Conservation (phyloP, 2,113 vertebrate species). For the Cottus gobio region DNA sequence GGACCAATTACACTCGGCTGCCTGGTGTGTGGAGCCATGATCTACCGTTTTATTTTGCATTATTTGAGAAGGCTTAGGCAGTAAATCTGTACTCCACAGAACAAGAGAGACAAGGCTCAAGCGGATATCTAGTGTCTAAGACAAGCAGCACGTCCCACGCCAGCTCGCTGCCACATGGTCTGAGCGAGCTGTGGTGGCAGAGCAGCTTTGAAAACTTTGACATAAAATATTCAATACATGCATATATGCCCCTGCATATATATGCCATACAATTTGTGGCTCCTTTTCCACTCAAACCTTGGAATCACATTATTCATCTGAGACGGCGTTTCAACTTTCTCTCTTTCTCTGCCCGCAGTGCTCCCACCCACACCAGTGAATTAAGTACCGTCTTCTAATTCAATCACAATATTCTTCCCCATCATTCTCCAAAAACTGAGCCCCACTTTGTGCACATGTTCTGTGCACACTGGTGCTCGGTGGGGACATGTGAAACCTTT, state of each 20-base stretch:
- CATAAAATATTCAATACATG: conserved; percentile 71
- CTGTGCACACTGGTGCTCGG: conserved; percentile 11
- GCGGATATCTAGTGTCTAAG: conserved; percentile 56
- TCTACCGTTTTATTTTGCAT: conserved; percentile 73
- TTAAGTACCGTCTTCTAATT: conserved; percentile 63
- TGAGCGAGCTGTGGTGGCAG: conserved; percentile 38
- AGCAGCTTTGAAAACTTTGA: conserved; percentile 64
- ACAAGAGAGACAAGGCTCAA: conserved; percentile 45
- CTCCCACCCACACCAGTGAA: conserved; percentile 67
- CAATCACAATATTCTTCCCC: conserved; percentile 53
- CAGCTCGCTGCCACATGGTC: conserved; percentile 47
- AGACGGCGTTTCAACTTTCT: conserved; percentile 70
- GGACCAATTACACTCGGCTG: conserved; percentile 65
- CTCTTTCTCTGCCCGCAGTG: conserved; percentile 48
- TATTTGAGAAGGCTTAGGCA: conserved; percentile 65
- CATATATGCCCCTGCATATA: conserved; percentile 60
- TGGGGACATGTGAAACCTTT: not conserved
- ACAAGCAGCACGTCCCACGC: conserved; percentile 33
- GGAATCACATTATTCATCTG: conserved; percentile 80
- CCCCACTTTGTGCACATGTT: conserved; percentile 8
- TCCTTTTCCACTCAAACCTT: conserved; percentile 63
- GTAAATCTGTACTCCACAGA: conserved; percentile 50
- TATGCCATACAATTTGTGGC: conserved; percentile 62
- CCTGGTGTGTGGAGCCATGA: conserved; percentile 67
- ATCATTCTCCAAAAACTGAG: conserved; percentile 39